These are phyloP conservation scores for Oegoconia quadripuncta DNA, from an alignment of 2,888 invertebrate genomes.

Conservation along the genomic window DNA sequence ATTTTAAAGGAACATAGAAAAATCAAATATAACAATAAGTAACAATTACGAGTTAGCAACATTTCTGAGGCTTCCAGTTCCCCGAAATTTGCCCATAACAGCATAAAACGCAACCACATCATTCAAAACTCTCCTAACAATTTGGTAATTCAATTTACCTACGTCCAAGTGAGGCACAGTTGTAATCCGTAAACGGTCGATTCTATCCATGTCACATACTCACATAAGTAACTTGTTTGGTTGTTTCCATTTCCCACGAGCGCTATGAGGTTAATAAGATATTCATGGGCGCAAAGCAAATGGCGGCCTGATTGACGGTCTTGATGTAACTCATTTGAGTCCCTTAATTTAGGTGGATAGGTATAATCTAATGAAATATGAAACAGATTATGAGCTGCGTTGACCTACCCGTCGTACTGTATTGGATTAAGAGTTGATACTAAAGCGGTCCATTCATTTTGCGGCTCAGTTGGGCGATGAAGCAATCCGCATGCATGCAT, in stretches of 20 bases:
- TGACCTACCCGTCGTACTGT: too few relatives aligned
- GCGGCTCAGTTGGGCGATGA: too few relatives aligned
- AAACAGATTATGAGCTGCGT: background rate
- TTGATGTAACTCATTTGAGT: background rate
- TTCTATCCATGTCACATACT: slow-evolving; percentile 6
- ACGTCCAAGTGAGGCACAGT: background rate
- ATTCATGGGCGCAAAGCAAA: slow-evolving; percentile 21
- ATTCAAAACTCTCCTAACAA: too few relatives aligned
- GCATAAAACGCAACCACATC: too few relatives aligned
- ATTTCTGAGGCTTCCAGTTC: too few relatives aligned
- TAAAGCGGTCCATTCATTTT: too few relatives aligned
- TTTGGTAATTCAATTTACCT: background rate
- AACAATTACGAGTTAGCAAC: too few relatives aligned
- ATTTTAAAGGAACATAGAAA: too few relatives aligned
- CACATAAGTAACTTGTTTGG: slow-evolving; percentile 6
- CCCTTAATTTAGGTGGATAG: background rate
- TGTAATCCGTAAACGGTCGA: background rate
- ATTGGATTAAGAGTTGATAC: too few relatives aligned
- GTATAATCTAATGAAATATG: background rate
- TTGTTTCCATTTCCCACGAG: slow-evolving; percentile 21
- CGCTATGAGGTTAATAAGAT: slow-evolving; percentile 18
- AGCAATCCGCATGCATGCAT: too few relatives aligned
- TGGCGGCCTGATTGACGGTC: slow-evolving; percentile 4
- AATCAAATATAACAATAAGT: too few relatives aligned
- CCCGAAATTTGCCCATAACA: too few relatives aligned